Evolutionary conservation across 2,888 invertebrate genomes (phyloP), one percentile per base, ranked within the genome.

Genomic region (Hylaea fasciaria): DNA sequence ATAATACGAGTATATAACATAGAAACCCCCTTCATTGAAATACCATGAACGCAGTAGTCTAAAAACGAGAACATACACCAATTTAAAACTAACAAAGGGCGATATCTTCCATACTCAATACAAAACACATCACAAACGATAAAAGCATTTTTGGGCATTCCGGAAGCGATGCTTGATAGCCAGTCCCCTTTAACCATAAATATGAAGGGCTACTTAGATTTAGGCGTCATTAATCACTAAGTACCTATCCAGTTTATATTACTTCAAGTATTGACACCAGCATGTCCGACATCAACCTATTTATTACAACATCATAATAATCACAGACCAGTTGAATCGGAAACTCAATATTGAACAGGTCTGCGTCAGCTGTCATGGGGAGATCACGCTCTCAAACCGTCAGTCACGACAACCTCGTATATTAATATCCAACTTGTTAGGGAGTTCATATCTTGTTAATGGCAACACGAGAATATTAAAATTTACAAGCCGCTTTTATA

Each of bases 341-440:
- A 32, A 46, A 45, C 28, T 29, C 50, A 51, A 48, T 39, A 44
- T 48, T 48, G 35, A 41, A 49, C 35, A 48, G 39, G 37, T 43
- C 49, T 50, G 41, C 52, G 61, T 66, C 57, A 47, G 43, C 64
- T 45, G 55, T 55, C 46, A 51, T 35, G n/a, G 22, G 17, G 54
- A 50, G 40, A 60, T 56, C 56, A 47, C 51, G 17, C 52, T 55
- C 29, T 10, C 32, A 50, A 48, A 22, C 47, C 45, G 78, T 83
- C 82, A 80, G 78, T 83, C 82, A 79, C 77, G 76, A 78, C 77
- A 76, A 73, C 77, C 72, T 74, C 74, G 74, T 73, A 69, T 75
- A 68, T 76, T 75, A 74, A 78, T 80, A 77, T 69, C 73, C 71
- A 71, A 69, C 76, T 82, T 82, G 82, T 83, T 83, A 82, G 77